Base-by-base conservation (phyloP, 2,888 invertebrate species). In the Acronicta psi region DNA sequence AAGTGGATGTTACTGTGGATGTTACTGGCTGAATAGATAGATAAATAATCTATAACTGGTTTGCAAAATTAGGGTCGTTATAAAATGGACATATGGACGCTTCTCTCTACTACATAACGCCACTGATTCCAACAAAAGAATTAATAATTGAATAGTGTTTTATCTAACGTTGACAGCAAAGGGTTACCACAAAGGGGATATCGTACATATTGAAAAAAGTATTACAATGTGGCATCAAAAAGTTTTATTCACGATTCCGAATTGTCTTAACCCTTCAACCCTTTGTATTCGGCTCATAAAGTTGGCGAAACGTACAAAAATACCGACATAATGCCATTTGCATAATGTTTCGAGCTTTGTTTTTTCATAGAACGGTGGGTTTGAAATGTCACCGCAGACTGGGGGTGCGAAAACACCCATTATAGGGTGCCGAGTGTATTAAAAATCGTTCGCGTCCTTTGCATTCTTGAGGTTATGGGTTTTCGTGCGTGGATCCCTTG, bases 281-380 rank as follows among this genome's bases (percentile, higher is more conserved):
- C 93, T 90, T 92, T 85, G 89, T 88, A 82, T 86, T 84, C 91
- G 93, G 86, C 83, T 92, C 93, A 94, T 94, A 94, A 94, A 93
- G 81, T 91, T 85, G 84, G 85, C 86, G 88, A 90, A 92, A 89
- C 87, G 89, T 87, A 91, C 92, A 93, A 93, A 94, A 93, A 94
- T 92, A 89, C 85, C 88, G 87, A 88, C 91, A 92, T 92, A 91
- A 92, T 91, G 92, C 86, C 93, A 94, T 94, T 94, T 94, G 94
- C 94, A 94, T 94, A 93, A 92, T 91, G 90, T 93, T 92, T 89
- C 81, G 72, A 85, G 91, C 89, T 88, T 92, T 93, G 92, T 93
- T 93, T 93, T 94, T 93, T 92, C 91, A 91, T 91, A 90, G 87
- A 89, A 89, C 87, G 82, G 84, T 87, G 84, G 88, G 88, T 92